Conservation (phyloP, 1,140 invertebrate genomes). For the Nomia melanderi region DNA sequence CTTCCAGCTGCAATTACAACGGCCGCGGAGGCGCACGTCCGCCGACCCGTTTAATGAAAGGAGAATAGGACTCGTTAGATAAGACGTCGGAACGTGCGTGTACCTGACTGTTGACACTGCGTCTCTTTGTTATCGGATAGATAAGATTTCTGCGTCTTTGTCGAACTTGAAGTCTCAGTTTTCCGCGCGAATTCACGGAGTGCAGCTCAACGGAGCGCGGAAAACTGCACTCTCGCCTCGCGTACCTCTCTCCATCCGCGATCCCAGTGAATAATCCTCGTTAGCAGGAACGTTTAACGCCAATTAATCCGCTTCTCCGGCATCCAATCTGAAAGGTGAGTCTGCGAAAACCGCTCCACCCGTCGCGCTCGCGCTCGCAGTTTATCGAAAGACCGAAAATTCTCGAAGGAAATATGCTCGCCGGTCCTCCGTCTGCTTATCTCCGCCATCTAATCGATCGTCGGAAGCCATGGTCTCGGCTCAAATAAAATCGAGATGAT, state of each 20-base stretch:
- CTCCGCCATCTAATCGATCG: slow-evolving; percentile 41
- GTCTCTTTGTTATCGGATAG: slow-evolving; percentile 68
- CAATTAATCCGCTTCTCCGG: not conserved
- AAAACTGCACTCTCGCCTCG: not conserved
- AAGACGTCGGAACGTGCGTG: slow-evolving; percentile 41
- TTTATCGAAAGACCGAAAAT: not conserved
- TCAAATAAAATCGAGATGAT: slow-evolving; percentile 31
- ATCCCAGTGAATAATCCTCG: not conserved
- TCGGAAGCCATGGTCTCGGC: slow-evolving; percentile 11
- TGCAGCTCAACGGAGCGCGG: slow-evolving; percentile 36
- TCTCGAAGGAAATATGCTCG: not conserved
- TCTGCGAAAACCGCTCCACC: not conserved
- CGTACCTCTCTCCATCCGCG: not conserved
- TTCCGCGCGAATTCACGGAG: slow-evolving; percentile 52
- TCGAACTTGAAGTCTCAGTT: slow-evolving; percentile 63
- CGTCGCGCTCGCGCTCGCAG: not conserved
- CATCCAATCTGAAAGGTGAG: slow-evolving; percentile 55
- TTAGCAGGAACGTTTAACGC: not conserved
- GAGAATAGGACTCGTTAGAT: slow-evolving; percentile 58
- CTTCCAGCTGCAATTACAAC: not conserved
- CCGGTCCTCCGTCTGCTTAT: too few relatives aligned
- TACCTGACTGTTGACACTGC: slow-evolving; percentile 68
- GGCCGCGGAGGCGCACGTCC: not conserved
- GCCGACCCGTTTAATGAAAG: slow-evolving; percentile 50
- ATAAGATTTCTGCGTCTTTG: slow-evolving; percentile 73